phyloP scores from a whole-genome alignment of 2,888 invertebrate species.

The Dicyrtoma fusca region DNA sequence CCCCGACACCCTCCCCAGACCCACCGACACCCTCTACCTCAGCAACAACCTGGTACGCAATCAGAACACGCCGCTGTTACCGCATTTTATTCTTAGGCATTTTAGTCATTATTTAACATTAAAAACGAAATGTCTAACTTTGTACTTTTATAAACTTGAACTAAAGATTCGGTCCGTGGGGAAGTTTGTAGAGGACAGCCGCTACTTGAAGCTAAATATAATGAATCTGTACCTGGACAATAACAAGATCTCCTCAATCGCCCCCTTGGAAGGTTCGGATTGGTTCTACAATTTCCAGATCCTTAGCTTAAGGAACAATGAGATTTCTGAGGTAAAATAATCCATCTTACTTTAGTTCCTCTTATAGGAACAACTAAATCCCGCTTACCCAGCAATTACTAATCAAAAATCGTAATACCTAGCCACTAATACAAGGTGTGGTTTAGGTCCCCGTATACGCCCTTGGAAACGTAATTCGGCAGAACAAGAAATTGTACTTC shows the following conservation, averaged over 20 bases:
- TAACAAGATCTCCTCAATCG: slow-evolving; percentile 71
- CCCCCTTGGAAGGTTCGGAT: slow-evolving; percentile 73
- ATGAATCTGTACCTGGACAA: slow-evolving; percentile 76
- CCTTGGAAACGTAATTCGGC: slow-evolving; percentile 75
- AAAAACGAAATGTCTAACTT: too few relatives aligned
- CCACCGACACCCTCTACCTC: slow-evolving; percentile 69
- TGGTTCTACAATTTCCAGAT: slow-evolving; percentile 79
- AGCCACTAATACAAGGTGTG: too few relatives aligned
- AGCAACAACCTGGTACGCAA: slow-evolving; percentile 68
- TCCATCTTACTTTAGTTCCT: too few relatives aligned
- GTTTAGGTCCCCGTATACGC: slow-evolving; percentile 77
- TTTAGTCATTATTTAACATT: slow-evolving; percentile 34
- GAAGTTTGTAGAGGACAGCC: slow-evolving; percentile 68
- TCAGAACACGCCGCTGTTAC: background rate
- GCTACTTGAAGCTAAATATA: slow-evolving; percentile 66
- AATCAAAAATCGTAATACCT: too few relatives aligned
- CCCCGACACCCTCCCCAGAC: slow-evolving; percentile 65
- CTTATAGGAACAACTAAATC: too few relatives aligned
- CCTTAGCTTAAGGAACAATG: slow-evolving; percentile 75
- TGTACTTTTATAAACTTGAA: too few relatives aligned
- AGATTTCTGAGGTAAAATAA: slow-evolving; percentile 71
- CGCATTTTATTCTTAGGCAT: background rate
- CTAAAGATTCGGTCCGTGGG: slow-evolving; percentile 70
- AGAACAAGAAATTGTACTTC: slow-evolving; percentile 62
- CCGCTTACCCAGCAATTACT: too few relatives aligned